Evolutionary conservation across 2,797 vertebrate species (phyloP).

Genomic region (Hippopotamyrus pictus): DNA sequence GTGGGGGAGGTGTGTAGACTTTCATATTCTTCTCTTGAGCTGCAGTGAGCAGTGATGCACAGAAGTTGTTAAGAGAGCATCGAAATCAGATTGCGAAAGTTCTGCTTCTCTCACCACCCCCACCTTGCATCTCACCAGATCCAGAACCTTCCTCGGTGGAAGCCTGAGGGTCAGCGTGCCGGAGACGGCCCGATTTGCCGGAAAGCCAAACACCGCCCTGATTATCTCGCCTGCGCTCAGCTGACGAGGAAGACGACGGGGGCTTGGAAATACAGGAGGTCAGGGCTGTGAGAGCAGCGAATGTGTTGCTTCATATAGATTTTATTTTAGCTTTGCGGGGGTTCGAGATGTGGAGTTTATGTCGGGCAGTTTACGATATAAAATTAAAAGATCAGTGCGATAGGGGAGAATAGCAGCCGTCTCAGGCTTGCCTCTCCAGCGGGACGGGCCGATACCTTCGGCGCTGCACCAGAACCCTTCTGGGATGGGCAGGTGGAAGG

Average conservation of each 20-base stretch:
- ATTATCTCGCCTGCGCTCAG: neutral
- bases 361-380: slow-evolving; percentile 25
- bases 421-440: slow-evolving; percentile 29
- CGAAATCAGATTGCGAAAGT: neutral
- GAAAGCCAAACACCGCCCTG: neutral
- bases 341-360: neutral
- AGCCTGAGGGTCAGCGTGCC: neutral
- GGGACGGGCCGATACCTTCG: slow-evolving; percentile 30
- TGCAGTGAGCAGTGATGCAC: neutral
- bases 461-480: slow-evolving; percentile 18
- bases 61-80: neutral
- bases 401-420: slow-evolving; percentile 39
- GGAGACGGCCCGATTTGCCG: neutral
- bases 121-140: neutral
- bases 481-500: slow-evolving; percentile 38
- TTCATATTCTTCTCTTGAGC: neutral
- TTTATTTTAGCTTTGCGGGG: neutral
- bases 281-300: neutral
- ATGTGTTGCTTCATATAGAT: neutral
- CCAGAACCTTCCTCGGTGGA: neutral
- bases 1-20: neutral
- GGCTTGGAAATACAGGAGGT: neutral
- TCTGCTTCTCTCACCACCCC: neutral
- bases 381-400: slow-evolving; percentile 45
- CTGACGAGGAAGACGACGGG: neutral